Conservation (phyloP, 2,888 invertebrate species). For the Lasioglossum morio region DNA sequence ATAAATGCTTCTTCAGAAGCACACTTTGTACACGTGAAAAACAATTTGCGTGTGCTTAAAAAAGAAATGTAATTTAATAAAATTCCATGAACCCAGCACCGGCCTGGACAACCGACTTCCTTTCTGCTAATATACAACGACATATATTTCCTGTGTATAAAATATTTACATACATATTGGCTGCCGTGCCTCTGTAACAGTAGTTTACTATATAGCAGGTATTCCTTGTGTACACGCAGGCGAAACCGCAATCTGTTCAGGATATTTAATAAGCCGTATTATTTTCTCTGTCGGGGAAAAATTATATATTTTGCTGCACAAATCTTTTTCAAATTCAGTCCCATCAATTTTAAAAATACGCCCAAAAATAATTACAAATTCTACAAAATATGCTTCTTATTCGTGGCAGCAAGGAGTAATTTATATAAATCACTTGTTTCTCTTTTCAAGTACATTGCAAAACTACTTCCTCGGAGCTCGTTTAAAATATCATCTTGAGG, state of each 20-base stretch:
- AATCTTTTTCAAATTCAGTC: background rate
- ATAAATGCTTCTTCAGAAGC: background rate
- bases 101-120: conserved; percentile 5
- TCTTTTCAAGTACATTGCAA: background rate
- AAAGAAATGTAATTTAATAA: conserved; percentile 43
- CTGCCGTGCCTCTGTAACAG: conserved; percentile 35
- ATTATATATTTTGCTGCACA: background rate
- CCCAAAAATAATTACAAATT: background rate
- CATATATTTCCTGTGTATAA: conserved; percentile 31
- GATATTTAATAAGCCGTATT: conserved; percentile 15
- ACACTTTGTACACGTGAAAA: background rate
- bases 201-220: conserved; percentile 17
- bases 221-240: conserved; percentile 13
- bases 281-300: background rate
- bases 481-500: background rate
- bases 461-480: background rate
- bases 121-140: conserved; percentile 38
- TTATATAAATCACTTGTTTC: background rate
- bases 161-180: conserved; percentile 60
- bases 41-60: background rate
- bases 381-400: background rate
- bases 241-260: conserved; percentile 22
- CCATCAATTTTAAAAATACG: background rate
- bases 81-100: background rate
- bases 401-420: background rate